phyloP scores from a whole-genome alignment of 1,140 invertebrate species.

The Bombus breviceps region DNA sequence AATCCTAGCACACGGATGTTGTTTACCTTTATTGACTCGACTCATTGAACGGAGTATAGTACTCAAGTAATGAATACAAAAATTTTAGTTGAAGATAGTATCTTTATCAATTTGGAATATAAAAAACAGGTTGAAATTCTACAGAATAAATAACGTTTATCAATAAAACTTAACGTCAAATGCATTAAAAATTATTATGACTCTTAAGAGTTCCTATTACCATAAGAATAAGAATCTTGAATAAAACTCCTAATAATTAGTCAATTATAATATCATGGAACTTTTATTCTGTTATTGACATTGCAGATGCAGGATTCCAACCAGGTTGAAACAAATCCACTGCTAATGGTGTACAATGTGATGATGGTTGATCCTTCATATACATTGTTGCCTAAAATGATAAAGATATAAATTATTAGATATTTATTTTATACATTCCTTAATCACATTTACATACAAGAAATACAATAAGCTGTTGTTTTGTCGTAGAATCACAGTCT shows the following conservation, averaged over 20 bases:
- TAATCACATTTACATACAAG: conserved; percentile 81
- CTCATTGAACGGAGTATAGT: neutral
- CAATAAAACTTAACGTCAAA: conserved; percentile 46
- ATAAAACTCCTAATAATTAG: conserved; percentile 30
- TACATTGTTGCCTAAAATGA: conserved; percentile 87
- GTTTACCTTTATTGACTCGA: too few species aligned
- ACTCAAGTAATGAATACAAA: conserved; percentile 17
- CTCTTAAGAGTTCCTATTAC: conserved; percentile 31
- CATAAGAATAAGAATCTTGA: conserved; percentile 42
- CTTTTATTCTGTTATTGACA: conserved; percentile 47
- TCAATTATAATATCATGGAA: conserved; percentile 32
- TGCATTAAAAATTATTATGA: conserved; percentile 44
- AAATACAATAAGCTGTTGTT: conserved; percentile 85
- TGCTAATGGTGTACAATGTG: conserved; percentile 93
- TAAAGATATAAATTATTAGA: conserved; percentile 36
- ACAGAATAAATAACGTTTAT: conserved; percentile 60
- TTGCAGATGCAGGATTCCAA: conserved; percentile 74
- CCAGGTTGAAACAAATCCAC: conserved; percentile 85
- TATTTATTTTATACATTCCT: neutral
- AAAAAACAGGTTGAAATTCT: conserved; percentile 30
- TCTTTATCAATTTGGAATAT: conserved; percentile 35
- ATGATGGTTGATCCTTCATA: conserved; percentile 92
- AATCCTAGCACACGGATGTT: too few species aligned
- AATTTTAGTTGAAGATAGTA: conserved; percentile 12
- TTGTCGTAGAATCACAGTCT: conserved; percentile 81